Percentiles rank a stretch among this genome's conserved stretches.
Conservation (phyloP, 1,140 invertebrate genomes). For the Lordiphosa mommai region DNA sequence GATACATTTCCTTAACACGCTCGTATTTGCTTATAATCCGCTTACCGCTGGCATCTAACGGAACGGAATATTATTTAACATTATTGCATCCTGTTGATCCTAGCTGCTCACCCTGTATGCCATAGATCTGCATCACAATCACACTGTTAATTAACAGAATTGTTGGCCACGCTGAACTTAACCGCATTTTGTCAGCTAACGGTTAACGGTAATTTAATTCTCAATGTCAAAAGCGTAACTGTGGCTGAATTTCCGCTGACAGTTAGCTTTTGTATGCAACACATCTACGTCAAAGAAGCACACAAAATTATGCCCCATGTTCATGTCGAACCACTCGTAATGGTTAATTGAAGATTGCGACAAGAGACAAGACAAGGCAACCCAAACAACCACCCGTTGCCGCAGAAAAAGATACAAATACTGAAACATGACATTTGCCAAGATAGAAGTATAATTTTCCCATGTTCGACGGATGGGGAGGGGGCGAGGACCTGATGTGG, state of each 20-base stretch:
- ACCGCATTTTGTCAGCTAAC: conserved; percentile 4
- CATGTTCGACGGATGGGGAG: conserved; percentile 1
- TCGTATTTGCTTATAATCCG: conserved; percentile 65
- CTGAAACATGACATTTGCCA: conserved; percentile 17
- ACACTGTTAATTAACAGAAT: conserved; percentile 36
- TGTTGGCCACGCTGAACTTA: conserved; percentile 38
- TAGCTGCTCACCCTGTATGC: conserved; percentile 50
- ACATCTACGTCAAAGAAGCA: conserved; percentile 6
- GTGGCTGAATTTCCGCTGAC: conserved; percentile 39
- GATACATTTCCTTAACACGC: conserved; percentile 58
- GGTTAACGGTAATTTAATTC: neutral
- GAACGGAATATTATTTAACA: neutral
- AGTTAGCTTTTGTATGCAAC: conserved; percentile 58
- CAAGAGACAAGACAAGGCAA: conserved; percentile 16
- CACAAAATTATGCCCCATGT: conserved; percentile 42
- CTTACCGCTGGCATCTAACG: conserved; percentile 52
- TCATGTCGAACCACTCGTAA: conserved; percentile 51
- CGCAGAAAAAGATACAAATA: conserved; percentile 12
- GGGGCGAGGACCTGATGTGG: too few relatives aligned
- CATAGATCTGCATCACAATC: conserved; percentile 55
- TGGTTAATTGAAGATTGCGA: conserved; percentile 69
- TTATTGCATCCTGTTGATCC: too few relatives aligned
- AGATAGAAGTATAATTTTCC: conserved; percentile 23
- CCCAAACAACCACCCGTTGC: neutral
- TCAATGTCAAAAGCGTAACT: conserved; percentile 32